Evolutionary conservation across 2,113 vertebrate genomes (phyloP).

Genomic region (Cyanocitta stelleri): DNA sequence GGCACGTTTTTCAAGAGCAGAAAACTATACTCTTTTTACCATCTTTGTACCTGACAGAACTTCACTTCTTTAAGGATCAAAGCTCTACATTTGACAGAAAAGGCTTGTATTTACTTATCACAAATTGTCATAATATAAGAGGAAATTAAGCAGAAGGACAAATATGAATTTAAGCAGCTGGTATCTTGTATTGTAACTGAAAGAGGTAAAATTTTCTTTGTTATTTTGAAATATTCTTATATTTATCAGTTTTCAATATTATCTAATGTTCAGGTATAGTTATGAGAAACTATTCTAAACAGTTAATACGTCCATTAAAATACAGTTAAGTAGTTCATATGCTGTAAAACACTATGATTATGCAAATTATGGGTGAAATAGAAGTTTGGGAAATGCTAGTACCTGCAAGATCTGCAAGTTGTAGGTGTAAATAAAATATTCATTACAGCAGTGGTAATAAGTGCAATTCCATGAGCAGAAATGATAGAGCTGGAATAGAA

Average conservation of each 20-base stretch:
- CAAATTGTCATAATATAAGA: conserved; percentile 45
- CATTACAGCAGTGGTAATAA: not conserved
- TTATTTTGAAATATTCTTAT: conserved; percentile 45
- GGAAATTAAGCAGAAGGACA: conserved; percentile 55
- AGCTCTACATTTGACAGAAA: conserved; percentile 22
- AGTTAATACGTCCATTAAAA: conserved; percentile 44
- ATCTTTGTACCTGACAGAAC: not conserved
- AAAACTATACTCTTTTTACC: not conserved
- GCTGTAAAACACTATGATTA: not conserved
- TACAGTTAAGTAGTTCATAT: conserved; percentile 4
- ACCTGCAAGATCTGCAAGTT: not conserved
- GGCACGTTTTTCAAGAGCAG: not conserved
- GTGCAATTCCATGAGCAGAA: not conserved
- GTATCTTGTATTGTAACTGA: conserved; percentile 30
- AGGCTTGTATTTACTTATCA: conserved; percentile 42
- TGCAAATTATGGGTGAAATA: not conserved
- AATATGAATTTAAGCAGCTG: conserved; percentile 30
- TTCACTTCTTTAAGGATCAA: conserved; percentile 55
- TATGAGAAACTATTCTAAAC: conserved; percentile 18
- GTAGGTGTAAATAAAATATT: not conserved
- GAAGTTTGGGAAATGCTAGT: not conserved
- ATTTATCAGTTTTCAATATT: conserved; percentile 25
- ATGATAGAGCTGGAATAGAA: not conserved
- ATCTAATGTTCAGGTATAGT: conserved; percentile 31
- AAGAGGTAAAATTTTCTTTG: conserved; percentile 39